Evolutionary conservation across 2,888 invertebrate genomes (phyloP).

Genomic region (Leptopterna dolabrata): DNA sequence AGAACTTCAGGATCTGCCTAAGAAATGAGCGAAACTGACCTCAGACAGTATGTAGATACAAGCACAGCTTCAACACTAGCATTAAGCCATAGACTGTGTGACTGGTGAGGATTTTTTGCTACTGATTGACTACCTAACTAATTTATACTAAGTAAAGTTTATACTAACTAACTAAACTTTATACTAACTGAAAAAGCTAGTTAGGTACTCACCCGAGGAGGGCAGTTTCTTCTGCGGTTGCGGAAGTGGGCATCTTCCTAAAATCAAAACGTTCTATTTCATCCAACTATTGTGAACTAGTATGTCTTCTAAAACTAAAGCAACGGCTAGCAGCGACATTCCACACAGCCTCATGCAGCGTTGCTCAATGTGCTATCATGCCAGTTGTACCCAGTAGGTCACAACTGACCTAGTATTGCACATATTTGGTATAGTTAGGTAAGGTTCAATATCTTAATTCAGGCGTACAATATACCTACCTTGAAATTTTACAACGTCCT

Average conservation of each 20-base stretch:
- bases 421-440: too few species aligned
- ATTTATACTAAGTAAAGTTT: background rate
- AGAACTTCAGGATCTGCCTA: too few species aligned
- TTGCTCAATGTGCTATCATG: background rate
- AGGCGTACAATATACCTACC: too few species aligned
- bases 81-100: too few species aligned
- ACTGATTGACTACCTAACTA: too few species aligned
- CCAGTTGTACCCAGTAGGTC: background rate
- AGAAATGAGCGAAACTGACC: too few species aligned
- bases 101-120: background rate
- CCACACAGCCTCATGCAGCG: background rate
- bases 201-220: conserved; percentile 81
- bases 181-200: background rate
- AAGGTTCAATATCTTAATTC: too few species aligned
- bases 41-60: too few species aligned
- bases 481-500: too few species aligned
- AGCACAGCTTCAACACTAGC: too few species aligned
- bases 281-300: conserved; percentile 57
- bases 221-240: conserved; percentile 85
- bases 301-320: background rate
- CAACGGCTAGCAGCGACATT: background rate
- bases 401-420: too few species aligned
- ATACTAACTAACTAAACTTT: background rate
- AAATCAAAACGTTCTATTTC: conserved; percentile 62
- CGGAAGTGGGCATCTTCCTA: conserved; percentile 77